These are phyloP conservation scores for Psammodynastes pulverulentus DNA, from an alignment of 2,113 vertebrate genomes.

Conservation along the genomic window DNA sequence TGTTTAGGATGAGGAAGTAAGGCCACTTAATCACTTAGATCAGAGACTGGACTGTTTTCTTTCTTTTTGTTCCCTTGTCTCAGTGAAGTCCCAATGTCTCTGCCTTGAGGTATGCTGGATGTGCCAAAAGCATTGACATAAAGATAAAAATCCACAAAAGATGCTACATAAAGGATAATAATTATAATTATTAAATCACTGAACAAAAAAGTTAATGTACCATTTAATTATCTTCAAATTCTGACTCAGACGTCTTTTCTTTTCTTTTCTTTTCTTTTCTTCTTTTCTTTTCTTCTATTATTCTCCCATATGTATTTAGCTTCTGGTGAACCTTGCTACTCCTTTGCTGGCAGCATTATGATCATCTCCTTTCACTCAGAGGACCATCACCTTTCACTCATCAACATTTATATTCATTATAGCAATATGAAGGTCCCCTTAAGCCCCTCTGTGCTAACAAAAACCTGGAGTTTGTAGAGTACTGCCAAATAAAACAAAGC, in stretches of 20 bases:
- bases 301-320: not conserved
- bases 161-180: not conserved
- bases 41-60: not conserved
- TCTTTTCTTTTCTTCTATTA: not conserved
- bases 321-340: not conserved
- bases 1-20: not conserved
- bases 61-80: not conserved
- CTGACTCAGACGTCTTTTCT: not conserved
- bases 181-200: not conserved
- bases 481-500: not conserved
- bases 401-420: constrained; percentile 2
- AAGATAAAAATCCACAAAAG: not conserved
- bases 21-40: not conserved
- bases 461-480: not conserved
- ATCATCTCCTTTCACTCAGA: not conserved
- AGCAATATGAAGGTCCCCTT: not conserved
- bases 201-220: not conserved
- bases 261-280: not conserved
- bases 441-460: not conserved
- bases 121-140: not conserved
- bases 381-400: not conserved
- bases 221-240: not conserved
- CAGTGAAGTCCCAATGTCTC: not conserved
- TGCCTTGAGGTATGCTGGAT: not conserved
- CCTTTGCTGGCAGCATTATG: not conserved